Percentiles rank a stretch among this genome's conserved stretches.
Evolutionary conservation across 2,797 vertebrate genomes (phyloP).

Genomic region (Enteromius trimaculatus): DNA sequence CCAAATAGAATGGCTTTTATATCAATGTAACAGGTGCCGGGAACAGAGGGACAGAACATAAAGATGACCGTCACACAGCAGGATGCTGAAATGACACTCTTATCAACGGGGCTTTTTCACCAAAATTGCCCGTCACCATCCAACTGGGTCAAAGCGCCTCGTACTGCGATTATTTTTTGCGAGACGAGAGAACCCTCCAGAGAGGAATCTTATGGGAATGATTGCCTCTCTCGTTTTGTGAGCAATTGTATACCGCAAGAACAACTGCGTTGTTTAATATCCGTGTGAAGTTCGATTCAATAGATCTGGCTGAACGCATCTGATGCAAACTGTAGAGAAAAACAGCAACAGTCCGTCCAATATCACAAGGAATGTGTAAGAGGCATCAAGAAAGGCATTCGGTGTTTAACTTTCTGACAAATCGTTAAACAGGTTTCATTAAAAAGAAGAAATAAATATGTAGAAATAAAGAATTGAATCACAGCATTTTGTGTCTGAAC

Average conservation of each 20-base stretch:
- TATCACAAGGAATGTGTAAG: background rate
- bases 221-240: slow-evolving; percentile 1
- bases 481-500: background rate
- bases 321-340: slow-evolving; percentile 8
- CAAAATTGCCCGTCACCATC: slow-evolving; percentile 15
- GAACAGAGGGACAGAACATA: background rate
- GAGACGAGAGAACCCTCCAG: background rate
- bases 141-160: slow-evolving; percentile 30
- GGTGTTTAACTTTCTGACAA: background rate
- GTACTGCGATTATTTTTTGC: background rate
- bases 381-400: background rate
- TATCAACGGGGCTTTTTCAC: slow-evolving; percentile 14
- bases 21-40: background rate
- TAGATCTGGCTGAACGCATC: background rate
- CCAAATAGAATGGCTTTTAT: background rate
- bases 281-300: background rate
- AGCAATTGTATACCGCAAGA: background rate
- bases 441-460: background rate
- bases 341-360: background rate
- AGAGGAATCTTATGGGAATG: background rate
- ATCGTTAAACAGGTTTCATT: background rate
- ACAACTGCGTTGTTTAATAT: background rate
- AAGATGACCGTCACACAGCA: slow-evolving; percentile 30
- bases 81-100: slow-evolving; percentile 1
- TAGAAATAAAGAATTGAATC: background rate